phyloP scores from a whole-genome alignment of 1,140 invertebrate genomes.

The Drosophila nasuta region DNA sequence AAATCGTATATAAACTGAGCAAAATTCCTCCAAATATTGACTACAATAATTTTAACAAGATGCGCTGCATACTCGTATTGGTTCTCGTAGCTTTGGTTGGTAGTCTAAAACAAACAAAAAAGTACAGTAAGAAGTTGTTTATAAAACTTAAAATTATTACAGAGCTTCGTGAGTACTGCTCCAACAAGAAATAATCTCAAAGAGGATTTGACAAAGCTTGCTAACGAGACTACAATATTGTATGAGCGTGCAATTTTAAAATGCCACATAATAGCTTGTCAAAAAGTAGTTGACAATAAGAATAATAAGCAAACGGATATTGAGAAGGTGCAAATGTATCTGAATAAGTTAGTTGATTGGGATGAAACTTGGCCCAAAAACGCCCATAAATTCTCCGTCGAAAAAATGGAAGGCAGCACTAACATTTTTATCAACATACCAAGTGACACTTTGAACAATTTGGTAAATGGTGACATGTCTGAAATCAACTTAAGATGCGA shows the following conservation, averaged over 20 bases:
- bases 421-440: too few relatives aligned
- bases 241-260: neutral
- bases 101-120: neutral
- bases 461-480: neutral
- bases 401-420: neutral
- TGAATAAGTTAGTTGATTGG: neutral
- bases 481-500: neutral
- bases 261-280: neutral
- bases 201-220: neutral
- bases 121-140: neutral
- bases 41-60: neutral
- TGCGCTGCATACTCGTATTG: neutral
- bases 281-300: neutral
- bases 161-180: neutral
- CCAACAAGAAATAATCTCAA: neutral
- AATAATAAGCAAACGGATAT: neutral
- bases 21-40: neutral
- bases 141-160: too few relatives aligned
- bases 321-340: neutral
- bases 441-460: neutral
- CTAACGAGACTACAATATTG: neutral
- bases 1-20: too few relatives aligned
- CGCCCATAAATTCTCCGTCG: too few relatives aligned
- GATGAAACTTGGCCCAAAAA: neutral
- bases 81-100: neutral